These are phyloP conservation scores for Cryptophagus acutangulus DNA, from an alignment of 2,888 invertebrate species.

Conservation along the genomic window DNA sequence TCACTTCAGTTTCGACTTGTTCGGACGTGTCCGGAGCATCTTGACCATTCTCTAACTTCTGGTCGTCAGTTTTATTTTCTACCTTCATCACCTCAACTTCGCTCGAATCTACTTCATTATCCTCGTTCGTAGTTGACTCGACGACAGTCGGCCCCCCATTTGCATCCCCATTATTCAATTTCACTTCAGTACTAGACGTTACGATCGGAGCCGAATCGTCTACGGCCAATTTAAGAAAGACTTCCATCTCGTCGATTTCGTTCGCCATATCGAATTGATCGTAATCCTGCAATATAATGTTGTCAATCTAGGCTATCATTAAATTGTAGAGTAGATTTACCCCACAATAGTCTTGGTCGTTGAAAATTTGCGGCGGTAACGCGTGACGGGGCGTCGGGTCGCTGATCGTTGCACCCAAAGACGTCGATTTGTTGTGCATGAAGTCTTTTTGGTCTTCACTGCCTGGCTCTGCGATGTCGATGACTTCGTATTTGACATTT, in stretches of 20 bases:
- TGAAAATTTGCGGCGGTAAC: constrained; percentile 91
- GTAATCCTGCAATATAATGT: constrained; percentile 64
- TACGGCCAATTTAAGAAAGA: constrained; percentile 73
- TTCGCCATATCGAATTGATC: constrained; percentile 88
- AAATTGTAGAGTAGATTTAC: constrained; percentile 52
- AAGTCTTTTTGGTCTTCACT: constrained; percentile 83
- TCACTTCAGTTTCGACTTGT: constrained; percentile 1
- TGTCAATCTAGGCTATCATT: not conserved
- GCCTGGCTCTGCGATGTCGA: constrained; percentile 94
- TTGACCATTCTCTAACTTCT: constrained; percentile 8
- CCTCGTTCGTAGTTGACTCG: not conserved
- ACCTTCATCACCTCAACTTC: too few relatives aligned
- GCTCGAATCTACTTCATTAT: not conserved
- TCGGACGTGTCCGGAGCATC: not conserved
- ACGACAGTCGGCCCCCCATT: constrained; percentile 2
- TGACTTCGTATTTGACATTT: constrained; percentile 79
- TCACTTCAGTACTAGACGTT: constrained; percentile 49
- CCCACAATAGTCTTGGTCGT: constrained; percentile 88
- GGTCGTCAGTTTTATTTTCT: constrained; percentile 8
- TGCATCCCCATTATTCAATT: constrained; percentile 38
- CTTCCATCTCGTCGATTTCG: constrained; percentile 84
- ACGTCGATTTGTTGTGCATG: constrained; percentile 84
- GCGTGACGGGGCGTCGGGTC: constrained; percentile 72
- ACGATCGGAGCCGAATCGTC: constrained; percentile 51
- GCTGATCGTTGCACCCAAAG: constrained; percentile 67